Conservation (phyloP, 1,140 invertebrate species). For the Adelges cooleyi region DNA sequence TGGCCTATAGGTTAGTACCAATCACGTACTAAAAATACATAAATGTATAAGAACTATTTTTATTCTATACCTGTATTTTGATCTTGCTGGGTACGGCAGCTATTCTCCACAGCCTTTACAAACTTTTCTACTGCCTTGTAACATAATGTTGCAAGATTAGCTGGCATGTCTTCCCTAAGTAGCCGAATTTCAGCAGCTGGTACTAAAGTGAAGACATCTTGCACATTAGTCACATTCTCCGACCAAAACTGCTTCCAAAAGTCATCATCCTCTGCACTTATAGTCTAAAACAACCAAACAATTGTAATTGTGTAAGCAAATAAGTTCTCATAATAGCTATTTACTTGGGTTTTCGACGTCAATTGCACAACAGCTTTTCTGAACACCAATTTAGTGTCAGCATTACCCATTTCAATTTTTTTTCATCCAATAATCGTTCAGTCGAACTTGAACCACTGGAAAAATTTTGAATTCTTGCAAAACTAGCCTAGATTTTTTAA, state of each 20-base stretch:
- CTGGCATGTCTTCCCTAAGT: conserved; percentile 87
- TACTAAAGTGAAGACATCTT: conserved; percentile 94
- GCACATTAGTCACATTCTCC: conserved; percentile 81
- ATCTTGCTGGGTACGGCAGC: conserved; percentile 83
- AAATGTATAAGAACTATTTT: background rate
- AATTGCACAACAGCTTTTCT: conserved; percentile 93
- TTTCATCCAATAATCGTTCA: too few relatives aligned
- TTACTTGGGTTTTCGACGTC: conserved; percentile 88
- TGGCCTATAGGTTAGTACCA: too few relatives aligned
- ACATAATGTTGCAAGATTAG: conserved; percentile 96
- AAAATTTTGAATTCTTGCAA: too few relatives aligned
- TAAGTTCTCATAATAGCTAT: conserved; percentile 3
- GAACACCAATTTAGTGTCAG: conserved; percentile 94
- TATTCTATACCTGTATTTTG: conserved; percentile 77
- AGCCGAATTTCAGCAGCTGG: conserved; percentile 87
- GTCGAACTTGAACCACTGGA: too few relatives aligned
- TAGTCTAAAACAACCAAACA: conserved; percentile 49
- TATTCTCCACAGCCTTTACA: conserved; percentile 83
- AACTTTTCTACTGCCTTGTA: conserved; percentile 97
- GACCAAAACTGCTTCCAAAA: conserved; percentile 99
- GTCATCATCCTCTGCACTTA: conserved; percentile 78
- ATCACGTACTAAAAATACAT: too few relatives aligned
- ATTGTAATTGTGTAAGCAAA: background rate
- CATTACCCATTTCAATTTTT: conserved; percentile 73
- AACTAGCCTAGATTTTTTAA: too few relatives aligned